Percentiles rank a stretch among this genome's conserved stretches.
phyloP scores from a whole-genome alignment of 2,113 vertebrate species.

The Crotalus tigris region DNA sequence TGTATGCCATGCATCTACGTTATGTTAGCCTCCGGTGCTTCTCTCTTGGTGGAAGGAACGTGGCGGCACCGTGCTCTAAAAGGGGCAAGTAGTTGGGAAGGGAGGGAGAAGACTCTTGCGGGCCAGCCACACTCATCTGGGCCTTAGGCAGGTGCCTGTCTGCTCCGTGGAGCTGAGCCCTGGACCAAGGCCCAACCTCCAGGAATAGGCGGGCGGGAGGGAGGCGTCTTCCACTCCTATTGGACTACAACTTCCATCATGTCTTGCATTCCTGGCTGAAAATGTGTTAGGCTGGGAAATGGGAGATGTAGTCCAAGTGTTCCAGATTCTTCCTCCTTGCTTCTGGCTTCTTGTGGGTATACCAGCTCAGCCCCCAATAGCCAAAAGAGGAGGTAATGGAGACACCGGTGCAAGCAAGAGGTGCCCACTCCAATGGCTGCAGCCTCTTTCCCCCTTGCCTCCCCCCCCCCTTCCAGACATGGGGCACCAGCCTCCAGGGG shows the following conservation, averaged over 20 bases:
- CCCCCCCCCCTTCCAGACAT: not conserved
- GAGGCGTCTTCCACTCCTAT: not conserved
- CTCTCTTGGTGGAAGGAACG: not conserved
- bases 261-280: too few relatives aligned
- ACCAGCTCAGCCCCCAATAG: too few relatives aligned
- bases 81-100: not conserved
- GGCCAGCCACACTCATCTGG: not conserved
- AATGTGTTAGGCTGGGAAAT: not conserved
- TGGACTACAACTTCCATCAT: not conserved
- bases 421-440: not conserved
- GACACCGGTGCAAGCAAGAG: not conserved
- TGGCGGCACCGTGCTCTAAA: not conserved
- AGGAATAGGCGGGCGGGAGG: not conserved
- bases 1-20: not conserved
- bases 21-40: not conserved
- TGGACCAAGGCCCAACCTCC: not conserved
- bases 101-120: not conserved
- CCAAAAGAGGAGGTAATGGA: not conserved
- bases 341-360: not conserved
- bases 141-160: not conserved
- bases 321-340: not conserved
- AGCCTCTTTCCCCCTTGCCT: not conserved
- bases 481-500: not conserved
- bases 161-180: fast-evolving
- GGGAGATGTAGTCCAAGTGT: not conserved